Base-by-base conservation (phyloP, 2,113 vertebrate species). In the Ammodytes dubius region DNA sequence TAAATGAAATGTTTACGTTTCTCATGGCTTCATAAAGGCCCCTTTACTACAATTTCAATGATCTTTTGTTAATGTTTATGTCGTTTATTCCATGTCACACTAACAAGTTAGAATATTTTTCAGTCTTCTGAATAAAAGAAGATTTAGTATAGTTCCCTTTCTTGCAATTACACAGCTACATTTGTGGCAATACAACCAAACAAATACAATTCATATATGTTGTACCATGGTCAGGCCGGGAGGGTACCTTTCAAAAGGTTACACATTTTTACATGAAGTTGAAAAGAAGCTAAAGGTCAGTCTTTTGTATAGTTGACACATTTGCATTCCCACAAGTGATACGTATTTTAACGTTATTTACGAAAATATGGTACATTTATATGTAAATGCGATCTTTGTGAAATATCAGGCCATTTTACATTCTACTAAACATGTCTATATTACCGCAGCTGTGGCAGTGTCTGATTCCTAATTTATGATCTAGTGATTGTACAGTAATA, bases 1-100 rank as follows among this genome's bases (percentile, higher is more conserved):
- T 70, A 70, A 83, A 64, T 71, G 74, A 81, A 74, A 88, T 77
- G 58, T 69, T 50, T 70, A 19, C n/a, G 13, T 15, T 78, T 19
- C 58, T 61, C 70, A 59, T 56, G 83, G 47, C 40, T 47, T 42
- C 17, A 49, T 2, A 1, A 61, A 39, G 11, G 47, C 1, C 8
- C 0, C 39, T 67, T 19, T 66, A 73, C 53, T 47, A 49, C 5
- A 81, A 70, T 35, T 43, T 53, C 19, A 57, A 35, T 84, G 59
- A 74, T 70, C 5, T 54, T 60, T 50, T 69, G 50, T 54, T 46
- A 53, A 74, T 65, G 42, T 75, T 47, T 43, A 59, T 52, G 45
- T 19, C 7, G 39, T 52, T 54, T 35, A 49, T 58, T 9, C 10
- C 37, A 14, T 61, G 40, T 42, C 7, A 61, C 2, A 68, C 39